Evolutionary conservation across 2,113 vertebrate species (phyloP).

Genomic region (Lamprotornis superbus): DNA sequence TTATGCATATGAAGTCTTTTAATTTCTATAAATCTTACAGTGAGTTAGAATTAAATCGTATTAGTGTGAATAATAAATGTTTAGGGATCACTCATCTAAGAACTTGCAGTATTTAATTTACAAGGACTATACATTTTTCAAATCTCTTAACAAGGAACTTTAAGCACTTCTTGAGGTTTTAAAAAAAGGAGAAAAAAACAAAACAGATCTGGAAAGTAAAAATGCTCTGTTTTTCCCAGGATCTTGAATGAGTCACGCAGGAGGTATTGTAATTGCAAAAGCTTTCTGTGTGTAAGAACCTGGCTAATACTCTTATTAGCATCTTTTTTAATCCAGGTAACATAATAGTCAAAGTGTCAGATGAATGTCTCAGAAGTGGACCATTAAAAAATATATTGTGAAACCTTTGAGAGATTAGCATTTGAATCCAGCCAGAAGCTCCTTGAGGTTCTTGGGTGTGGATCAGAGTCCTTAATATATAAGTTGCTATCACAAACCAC

Average conservation of each 20-base stretch:
- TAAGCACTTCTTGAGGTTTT: constrained; percentile 28
- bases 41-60: constrained; percentile 50
- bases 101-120: constrained; percentile 69
- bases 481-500: not conserved
- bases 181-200: not conserved
- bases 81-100: constrained; percentile 65
- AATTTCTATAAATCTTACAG: constrained; percentile 73
- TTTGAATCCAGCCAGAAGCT: constrained; percentile 68
- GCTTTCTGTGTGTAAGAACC: constrained; percentile 64
- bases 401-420: constrained; percentile 68
- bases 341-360: constrained; percentile 63
- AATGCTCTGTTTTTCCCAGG: constrained; percentile 11
- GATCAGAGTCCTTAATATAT: constrained; percentile 17
- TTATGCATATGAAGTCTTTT: constrained; percentile 69
- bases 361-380: constrained; percentile 75
- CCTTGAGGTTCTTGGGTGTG: constrained; percentile 54
- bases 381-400: constrained; percentile 76
- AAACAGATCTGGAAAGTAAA: not conserved
- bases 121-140: constrained; percentile 62
- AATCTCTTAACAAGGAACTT: constrained; percentile 57
- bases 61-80: constrained; percentile 73
- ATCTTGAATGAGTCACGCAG: constrained; percentile 55
- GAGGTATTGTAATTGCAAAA: constrained; percentile 63
- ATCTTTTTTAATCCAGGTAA: constrained; percentile 71
- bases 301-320: constrained; percentile 68